Base-by-base conservation (phyloP, 2,888 invertebrate genomes). In the Lysandra bellargus region DNA sequence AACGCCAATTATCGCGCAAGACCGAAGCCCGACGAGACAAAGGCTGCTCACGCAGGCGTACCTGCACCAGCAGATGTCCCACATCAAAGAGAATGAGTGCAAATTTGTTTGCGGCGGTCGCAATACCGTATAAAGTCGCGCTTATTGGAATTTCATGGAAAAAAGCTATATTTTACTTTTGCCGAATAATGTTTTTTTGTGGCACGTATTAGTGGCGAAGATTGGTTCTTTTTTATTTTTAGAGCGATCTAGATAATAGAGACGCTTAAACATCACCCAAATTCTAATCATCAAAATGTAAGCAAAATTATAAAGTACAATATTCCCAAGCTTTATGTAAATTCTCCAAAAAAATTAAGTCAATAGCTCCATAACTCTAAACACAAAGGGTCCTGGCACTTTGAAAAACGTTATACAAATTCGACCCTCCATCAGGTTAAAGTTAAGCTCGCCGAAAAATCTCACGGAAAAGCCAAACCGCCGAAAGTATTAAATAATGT, bases 401-500 rank as follows among this genome's bases (percentile, higher is more conserved):
- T 75, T 75, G 53, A 75, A 75, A 75, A 75, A 30, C 75, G 53
- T 53, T 44, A 75, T 12, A 75, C 44, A 40, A 75, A 75, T 75
- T 75, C 23, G 49, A 30, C 75, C 75, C 44, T 53, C 75, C 75
- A 53, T 75, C 75, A 53, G 75, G 69, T 75, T 75, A 78, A 79
- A 80, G 79, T 79, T 79, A 80, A 79, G 73, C 79, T 75, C 77
- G 69, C 78, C 78, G 76, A 78, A 79, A 49, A 81, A 80, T 69
- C 78, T 79, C 79, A 60, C 78, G 79, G 60, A 80, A 81, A 77
- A 81, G 80, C 80, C 78, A 80, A 82, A 81, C 82, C 82, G 80
- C 40, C 81, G 80, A 82, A 82, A 81, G 81, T 82, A 81, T 81
- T 80, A 83, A 83, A 81, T 81, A 81, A 80, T 81, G 81, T 83